Base-by-base conservation (phyloP, 92 coral and sea anemone species). In the Parazoanthus swiftii region DNA sequence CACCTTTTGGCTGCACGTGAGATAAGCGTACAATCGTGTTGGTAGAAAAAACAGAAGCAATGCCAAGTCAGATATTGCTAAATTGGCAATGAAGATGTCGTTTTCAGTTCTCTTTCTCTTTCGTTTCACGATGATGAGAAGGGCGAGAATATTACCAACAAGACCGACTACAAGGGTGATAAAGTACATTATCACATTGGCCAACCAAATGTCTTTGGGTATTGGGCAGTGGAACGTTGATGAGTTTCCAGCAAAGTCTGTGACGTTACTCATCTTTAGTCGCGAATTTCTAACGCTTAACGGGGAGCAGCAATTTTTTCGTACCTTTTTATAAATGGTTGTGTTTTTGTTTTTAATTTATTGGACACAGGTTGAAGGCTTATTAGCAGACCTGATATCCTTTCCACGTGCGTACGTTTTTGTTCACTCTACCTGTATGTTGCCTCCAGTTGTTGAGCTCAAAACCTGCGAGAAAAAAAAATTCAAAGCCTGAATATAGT, bases 51-150 rank as follows among this genome's bases (percentile, higher is more conserved):
- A 93, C 2, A 84, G 68, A 39, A 95, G 92, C 39, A 95, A 80
- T 10, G 91, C 88, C 36, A 95, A 54, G 79, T 95, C 98, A 1
- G 98, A 90, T 25, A 95, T 84, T 1, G 98, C 98, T 46, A 95
- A 89, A 84, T 93, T 95, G 91, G 94, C 92, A 83, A 95, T 95
- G 74, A 95, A 95, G 9, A 95, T 80, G 59, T 95, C 98, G 79
- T 95, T 95, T 10, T 91, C 94, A 16, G 98, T 91, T 82, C 93
- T 86, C 87, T 90, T 91, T 8, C 93, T 92, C 65, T 90, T 95
- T 54, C 87, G 65, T 26, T 88, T 89, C n/a, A 79, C 79, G 13
- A 95, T 88, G 68, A 95, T 93, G 14, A 93, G 67, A 48, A 95
- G 74, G 15, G 93, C 98, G 8, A 95, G 88, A 39, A 89, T 71